phyloP scores from a whole-genome alignment of 1,140 invertebrate species.

The Pseudomyrmex gracilis region DNA sequence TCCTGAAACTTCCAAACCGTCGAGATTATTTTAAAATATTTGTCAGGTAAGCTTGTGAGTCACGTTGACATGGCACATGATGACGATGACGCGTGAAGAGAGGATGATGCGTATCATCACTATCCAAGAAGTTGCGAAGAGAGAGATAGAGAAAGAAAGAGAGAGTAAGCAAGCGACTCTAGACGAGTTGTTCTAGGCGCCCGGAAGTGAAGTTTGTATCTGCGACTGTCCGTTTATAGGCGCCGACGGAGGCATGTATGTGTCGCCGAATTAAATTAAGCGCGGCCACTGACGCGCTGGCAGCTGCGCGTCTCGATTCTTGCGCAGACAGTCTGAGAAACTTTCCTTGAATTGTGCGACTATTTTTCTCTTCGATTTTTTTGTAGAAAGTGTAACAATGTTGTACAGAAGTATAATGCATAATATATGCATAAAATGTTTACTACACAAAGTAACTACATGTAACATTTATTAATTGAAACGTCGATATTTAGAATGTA shows the following conservation, averaged over 20 bases:
- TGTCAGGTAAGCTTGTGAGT: neutral
- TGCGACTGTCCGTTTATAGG: slow-evolving; percentile 13
- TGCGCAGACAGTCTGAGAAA: neutral
- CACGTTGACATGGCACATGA: neutral
- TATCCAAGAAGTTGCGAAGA: slow-evolving; percentile 31
- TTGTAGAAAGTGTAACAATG: neutral
- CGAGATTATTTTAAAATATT: slow-evolving; percentile 8
- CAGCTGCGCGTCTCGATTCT: neutral
- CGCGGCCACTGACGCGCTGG: slow-evolving; percentile 23
- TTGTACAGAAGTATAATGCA: no score
- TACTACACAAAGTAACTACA: no score
- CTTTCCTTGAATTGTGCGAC: neutral
- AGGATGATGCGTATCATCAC: no score
- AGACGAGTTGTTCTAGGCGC: slow-evolving; percentile 10
- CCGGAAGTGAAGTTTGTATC: slow-evolving; percentile 57
- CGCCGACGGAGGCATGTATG: slow-evolving; percentile 41
- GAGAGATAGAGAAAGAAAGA: neutral
- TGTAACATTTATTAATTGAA: no score
- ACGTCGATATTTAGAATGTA: neutral
- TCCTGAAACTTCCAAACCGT: neutral
- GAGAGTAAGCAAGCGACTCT: neutral
- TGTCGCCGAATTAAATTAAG: slow-evolving; percentile 56
- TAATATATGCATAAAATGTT: no score
- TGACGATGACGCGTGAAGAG: slow-evolving; percentile 28
- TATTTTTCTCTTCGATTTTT: neutral